Conservation (phyloP, 2,888 invertebrate genomes). For the Acanthosepion lycidas region DNA sequence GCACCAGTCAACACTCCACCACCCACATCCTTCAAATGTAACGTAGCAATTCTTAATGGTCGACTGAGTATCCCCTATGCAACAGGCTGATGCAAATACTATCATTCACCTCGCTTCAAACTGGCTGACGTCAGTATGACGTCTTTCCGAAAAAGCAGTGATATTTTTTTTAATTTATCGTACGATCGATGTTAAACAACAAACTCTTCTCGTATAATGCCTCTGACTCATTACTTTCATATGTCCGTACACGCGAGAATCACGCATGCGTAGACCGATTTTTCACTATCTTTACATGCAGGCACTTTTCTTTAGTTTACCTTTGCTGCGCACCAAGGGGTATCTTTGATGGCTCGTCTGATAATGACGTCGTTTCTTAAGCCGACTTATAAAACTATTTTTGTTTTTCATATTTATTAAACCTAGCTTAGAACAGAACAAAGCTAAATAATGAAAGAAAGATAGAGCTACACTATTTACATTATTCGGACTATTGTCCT, state of each 20-base stretch:
- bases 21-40: background rate
- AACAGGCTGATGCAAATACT: background rate
- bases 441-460: too few relatives aligned
- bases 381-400: too few relatives aligned
- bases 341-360: background rate
- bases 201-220: background rate
- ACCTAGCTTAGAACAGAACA: too few relatives aligned
- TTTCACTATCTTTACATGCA: background rate
- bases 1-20: background rate
- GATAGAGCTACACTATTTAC: too few relatives aligned
- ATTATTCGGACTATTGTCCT: too few relatives aligned
- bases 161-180: background rate
- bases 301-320: background rate
- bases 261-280: background rate
- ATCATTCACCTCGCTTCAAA: background rate
- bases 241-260: conserved; percentile 33
- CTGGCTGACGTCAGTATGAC: background rate
- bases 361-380: background rate
- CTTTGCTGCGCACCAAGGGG: background rate
- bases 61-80: conserved; percentile 33
- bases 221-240: conserved; percentile 33
- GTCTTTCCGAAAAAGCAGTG: too few relatives aligned
- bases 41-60: conserved; percentile 16
- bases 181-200: background rate
- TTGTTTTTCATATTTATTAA: too few relatives aligned